These are phyloP conservation scores for Entelurus aequoreus DNA, from an alignment of 2,113 vertebrate species.

Conservation along the genomic window DNA sequence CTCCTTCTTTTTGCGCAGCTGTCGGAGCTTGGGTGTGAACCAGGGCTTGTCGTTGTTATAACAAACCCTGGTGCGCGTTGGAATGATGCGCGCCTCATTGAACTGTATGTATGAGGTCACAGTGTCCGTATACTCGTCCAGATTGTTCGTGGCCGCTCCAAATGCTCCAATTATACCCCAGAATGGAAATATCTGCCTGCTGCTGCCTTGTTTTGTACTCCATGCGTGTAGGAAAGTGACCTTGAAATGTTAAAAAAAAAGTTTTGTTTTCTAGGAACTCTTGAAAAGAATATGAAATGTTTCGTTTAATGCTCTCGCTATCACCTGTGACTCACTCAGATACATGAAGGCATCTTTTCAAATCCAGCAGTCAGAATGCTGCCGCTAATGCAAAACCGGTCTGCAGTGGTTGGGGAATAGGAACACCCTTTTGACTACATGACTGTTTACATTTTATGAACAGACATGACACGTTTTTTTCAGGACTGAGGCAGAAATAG, in stretches of 20 bases:
- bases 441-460: slow-evolving; percentile 72
- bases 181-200: slow-evolving; percentile 17
- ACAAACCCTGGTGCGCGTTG: too few relatives aligned
- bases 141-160: too few relatives aligned
- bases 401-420: slow-evolving; percentile 51
- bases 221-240: slow-evolving; percentile 16
- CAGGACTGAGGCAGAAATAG: slow-evolving; percentile 20
- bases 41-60: too few relatives aligned
- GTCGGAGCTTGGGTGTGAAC: too few relatives aligned
- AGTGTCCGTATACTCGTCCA: too few relatives aligned
- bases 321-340: background rate
- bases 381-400: slow-evolving; percentile 41
- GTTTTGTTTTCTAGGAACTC: slow-evolving; percentile 1
- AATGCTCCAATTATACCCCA: slow-evolving; percentile 10
- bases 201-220: slow-evolving; percentile 5
- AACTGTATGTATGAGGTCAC: too few relatives aligned
- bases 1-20: too few relatives aligned
- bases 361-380: slow-evolving; percentile 34
- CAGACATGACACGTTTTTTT: slow-evolving; percentile 63
- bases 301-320: background rate
- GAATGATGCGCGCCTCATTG: too few relatives aligned
- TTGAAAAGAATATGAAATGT: slow-evolving; percentile 5
- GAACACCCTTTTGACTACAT: slow-evolving; percentile 50
- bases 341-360: background rate
- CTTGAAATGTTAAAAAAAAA: slow-evolving; percentile 18